These are phyloP conservation scores for Pseudocheirus occidentalis DNA, from an alignment of 2,797 vertebrate genomes.

Conservation along the genomic window DNA sequence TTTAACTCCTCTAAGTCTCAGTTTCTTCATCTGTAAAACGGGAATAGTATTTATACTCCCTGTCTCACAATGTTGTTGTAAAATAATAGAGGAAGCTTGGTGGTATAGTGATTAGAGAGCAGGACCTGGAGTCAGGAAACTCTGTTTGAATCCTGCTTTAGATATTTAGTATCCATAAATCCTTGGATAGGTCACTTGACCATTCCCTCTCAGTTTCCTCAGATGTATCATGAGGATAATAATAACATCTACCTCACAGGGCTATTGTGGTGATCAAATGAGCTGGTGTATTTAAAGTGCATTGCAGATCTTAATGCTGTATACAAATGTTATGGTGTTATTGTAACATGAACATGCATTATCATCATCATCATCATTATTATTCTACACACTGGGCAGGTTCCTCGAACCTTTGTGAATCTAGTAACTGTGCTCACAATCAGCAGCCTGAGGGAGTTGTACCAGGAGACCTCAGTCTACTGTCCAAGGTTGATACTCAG, in stretches of 20 bases:
- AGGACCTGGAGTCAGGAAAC: background rate
- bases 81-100: background rate
- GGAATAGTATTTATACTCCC: background rate
- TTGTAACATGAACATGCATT: background rate
- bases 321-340: background rate
- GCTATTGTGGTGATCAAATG: background rate
- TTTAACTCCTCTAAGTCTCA: background rate
- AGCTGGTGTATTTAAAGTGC: background rate
- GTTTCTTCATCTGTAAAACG: background rate
- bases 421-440: constrained; percentile 79
- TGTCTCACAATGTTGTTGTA: background rate
- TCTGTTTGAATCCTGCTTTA: background rate
- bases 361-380: background rate
- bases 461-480: background rate
- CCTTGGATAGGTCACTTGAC: background rate
- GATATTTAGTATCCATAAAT: background rate
- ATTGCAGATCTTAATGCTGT: background rate
- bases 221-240: background rate
- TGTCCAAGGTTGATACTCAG: constrained; percentile 82
- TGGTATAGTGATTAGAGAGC: background rate
- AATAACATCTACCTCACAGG: background rate
- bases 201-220: background rate
- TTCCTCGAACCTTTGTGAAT: constrained; percentile 86
- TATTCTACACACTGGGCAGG: constrained; percentile 75
- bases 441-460: constrained; percentile 75